A percentile compares a stretch with the other conserved stretches of the same genome.
phyloP scores from a whole-genome alignment of 2,888 invertebrate genomes.

The Liodrosophila aerea region DNA sequence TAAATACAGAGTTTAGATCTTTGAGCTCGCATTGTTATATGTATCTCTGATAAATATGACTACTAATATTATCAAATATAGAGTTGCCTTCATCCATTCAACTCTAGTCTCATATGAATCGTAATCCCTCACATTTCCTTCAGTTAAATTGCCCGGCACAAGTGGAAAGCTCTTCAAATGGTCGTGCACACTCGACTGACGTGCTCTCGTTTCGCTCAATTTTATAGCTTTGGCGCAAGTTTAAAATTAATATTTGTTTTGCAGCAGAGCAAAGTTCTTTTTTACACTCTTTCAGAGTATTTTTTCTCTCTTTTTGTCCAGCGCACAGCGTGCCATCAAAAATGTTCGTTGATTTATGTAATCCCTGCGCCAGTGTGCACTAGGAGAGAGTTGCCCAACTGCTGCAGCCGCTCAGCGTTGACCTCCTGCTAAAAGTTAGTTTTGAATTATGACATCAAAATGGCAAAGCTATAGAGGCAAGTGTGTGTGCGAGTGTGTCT shows the following conservation, averaged over 20 bases:
- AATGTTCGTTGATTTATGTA: slow-evolving; percentile 66
- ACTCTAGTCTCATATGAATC: too few species aligned
- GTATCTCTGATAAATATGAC: too few species aligned
- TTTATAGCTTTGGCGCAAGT: slow-evolving; percentile 55
- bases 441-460: slow-evolving; percentile 54
- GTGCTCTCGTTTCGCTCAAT: slow-evolving; percentile 10
- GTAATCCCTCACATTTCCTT: too few species aligned
- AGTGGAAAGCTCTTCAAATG: too few species aligned
- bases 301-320: slow-evolving; percentile 13
- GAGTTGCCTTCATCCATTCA: too few species aligned
- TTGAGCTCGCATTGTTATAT: too few species aligned
- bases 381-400: background rate
- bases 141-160: too few species aligned
- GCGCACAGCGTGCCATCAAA: slow-evolving; percentile 36
- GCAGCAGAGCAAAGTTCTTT: too few species aligned
- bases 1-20: too few species aligned
- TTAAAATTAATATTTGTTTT: slow-evolving; percentile 74
- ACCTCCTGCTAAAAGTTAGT: slow-evolving; percentile 46
- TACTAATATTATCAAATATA: too few species aligned
- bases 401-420: slow-evolving; percentile 6
- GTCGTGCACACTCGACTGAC: too few species aligned
- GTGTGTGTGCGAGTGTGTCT: slow-evolving; percentile 28
- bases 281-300: too few species aligned
- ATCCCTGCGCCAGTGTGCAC: slow-evolving; percentile 15
- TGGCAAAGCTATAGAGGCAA: background rate